Evolutionary conservation across 2,797 vertebrate genomes (phyloP), one percentile per base, ranked within the genome.

Genomic region (Remorina albescens): DNA sequence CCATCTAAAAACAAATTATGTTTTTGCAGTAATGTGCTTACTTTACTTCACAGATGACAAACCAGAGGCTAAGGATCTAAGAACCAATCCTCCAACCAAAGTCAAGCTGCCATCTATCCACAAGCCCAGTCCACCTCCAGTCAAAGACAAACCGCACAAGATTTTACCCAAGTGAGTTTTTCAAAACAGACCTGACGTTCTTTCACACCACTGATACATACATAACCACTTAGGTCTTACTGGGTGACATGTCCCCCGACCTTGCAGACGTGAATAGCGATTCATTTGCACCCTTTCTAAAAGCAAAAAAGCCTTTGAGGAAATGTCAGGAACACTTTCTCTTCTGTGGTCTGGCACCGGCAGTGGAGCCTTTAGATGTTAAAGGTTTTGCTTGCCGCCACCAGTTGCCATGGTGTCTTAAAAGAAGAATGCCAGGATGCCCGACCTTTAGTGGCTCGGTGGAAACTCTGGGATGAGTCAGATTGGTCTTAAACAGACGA

Each of bases 81-180:
- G 80, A 66, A 95, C 87, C 81, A 93, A 95, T 75, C 88, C 93
- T 57, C 86, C 86, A 0, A 72, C 87, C 77, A 97, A 93, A 93
- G 77, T 95, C 80, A 95, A 92, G 72, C 79, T 95, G 18, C 94
- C 94, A 3, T 34, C 77, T 19, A 39, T 89, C 72, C 94, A 86
- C 87, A 97, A 94, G 56, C 85, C 92, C 7, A 92, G 89, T 36
- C 93, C 94, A 1, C 95, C 96, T 37, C 95, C 93, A 3, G 74
- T 94, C 78, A 97, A 97, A 89, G 88, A 92, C 58, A 97, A 96
- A 71, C 91, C 91, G 0, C 76, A 9, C 2, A 73, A 77, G 36
- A 8, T 71, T 71, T 42, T 64, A 19, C 81, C 80, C 89, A 96
- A 91, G 97, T 98, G 88, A 94, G 96, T 89, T 8, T 69, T 10